Percentiles rank a stretch among this genome's conserved stretches.
phyloP scores from a whole-genome alignment of 2,797 vertebrate species.

The Coracias cyanogaster region DNA sequence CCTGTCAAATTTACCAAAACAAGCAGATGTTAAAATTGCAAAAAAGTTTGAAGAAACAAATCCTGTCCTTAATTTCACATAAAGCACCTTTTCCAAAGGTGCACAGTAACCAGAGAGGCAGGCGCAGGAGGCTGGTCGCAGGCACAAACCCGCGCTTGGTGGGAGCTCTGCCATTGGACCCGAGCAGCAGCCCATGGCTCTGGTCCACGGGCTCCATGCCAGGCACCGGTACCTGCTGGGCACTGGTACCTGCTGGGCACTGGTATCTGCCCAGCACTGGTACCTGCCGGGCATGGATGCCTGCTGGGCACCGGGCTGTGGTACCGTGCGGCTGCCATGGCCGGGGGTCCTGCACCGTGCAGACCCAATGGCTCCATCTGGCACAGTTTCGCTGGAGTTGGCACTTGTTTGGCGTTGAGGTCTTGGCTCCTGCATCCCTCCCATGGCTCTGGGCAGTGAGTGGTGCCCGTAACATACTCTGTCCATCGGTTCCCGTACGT shows the following conservation, averaged over 20 bases:
- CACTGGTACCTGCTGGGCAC: too few species aligned
- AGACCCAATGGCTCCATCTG: rapidly evolving
- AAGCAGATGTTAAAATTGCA: conserved; percentile 56
- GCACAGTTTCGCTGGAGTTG: background rate
- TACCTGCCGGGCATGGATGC: too few species aligned
- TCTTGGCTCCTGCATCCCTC: rapidly evolving
- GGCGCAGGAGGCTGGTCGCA: rapidly evolving
- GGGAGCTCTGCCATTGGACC: rapidly evolving
- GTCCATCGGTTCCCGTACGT: rapidly evolving
- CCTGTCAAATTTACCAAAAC: conserved; percentile 71
- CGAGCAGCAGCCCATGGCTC: rapidly evolving
- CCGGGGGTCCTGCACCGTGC: rapidly evolving
- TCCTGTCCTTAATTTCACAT: background rate
- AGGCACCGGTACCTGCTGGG: too few species aligned
- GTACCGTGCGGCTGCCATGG: background rate
- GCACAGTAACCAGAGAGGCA: background rate
- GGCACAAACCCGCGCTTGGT: rapidly evolving
- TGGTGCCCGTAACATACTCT: rapidly evolving
- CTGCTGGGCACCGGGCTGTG: background rate
- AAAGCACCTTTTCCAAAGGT: background rate
- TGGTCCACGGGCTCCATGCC: background rate
- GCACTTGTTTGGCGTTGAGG: background rate
- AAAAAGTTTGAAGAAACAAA: conserved; percentile 45
- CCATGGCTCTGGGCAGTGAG: background rate
- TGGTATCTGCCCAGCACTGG: too few species aligned